Evolutionary conservation across 2,797 vertebrate genomes (phyloP).

Genomic region (Lutra lutra): DNA sequence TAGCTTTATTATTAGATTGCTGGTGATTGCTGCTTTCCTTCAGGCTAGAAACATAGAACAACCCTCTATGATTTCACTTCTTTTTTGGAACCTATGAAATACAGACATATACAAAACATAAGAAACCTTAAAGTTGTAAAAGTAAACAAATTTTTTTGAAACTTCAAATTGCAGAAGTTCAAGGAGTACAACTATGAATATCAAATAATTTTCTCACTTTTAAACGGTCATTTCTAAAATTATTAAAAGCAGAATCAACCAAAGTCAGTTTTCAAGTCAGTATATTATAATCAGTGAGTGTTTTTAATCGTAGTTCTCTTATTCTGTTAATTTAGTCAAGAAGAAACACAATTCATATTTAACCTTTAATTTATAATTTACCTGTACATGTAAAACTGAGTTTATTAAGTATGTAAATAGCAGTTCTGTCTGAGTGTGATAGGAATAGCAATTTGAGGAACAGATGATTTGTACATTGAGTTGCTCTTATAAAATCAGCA

Average conservation of each 20-base stretch:
- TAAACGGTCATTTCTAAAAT: not conserved
- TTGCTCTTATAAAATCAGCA: constrained; percentile 28
- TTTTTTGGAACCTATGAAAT: constrained; percentile 7
- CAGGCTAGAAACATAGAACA: constrained; percentile 62
- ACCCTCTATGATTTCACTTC: constrained; percentile 33
- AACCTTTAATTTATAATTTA: not conserved
- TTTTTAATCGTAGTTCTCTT: not conserved
- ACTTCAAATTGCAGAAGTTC: not conserved
- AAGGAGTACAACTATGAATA: not conserved
- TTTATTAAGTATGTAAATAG: not conserved
- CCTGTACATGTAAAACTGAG: not conserved
- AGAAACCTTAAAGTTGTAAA: constrained; percentile 38
- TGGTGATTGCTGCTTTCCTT: constrained; percentile 57
- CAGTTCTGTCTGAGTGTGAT: not conserved
- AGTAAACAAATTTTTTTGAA: constrained; percentile 33
- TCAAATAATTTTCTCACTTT: constrained; percentile 37
- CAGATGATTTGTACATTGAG: not conserved
- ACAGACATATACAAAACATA: constrained; percentile 47
- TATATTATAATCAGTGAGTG: not conserved
- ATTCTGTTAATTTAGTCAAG: not conserved
- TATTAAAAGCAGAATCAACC: not conserved
- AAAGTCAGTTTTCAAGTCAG: not conserved
- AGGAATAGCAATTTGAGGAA: constrained; percentile 2
- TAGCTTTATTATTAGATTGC: constrained; percentile 69
- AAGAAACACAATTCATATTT: not conserved